Base-by-base conservation (phyloP, 2,797 vertebrate species). In the Sebastes flavidus region DNA sequence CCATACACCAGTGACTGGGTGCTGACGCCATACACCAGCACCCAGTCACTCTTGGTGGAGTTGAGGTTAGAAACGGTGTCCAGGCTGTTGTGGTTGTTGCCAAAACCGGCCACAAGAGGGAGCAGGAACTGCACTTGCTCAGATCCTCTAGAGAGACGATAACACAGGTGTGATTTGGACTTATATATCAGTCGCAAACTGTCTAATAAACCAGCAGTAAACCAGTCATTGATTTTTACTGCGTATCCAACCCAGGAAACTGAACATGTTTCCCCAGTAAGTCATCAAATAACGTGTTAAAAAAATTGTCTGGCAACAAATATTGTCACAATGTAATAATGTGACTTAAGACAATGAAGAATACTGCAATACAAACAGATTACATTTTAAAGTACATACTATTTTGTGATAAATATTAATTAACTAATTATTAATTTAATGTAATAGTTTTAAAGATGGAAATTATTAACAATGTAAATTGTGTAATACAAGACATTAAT, bases 41-140 rank as follows among this genome's bases (percentile, higher is more conserved):
- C 87, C 96, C 94, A 96, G 88, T 95, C 93, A 8, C 95, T 95
- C 56, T 80, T 92, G 84, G 86, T 94, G 77, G 82, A 30, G 85
- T 96, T 95, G 30, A 88, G 67, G 75, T 85, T 94, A 0, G 83
- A 93, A 8, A 77, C 36, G 0, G 61, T 7, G 82, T 96, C 95
- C 88, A 96, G 89, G 72, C 89, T 94, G 92, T 95, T 94, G 90
- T 88, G 94, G 90, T 87, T 92, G 87, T 90, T 92, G 20, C 92
- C 90, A 34, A 85, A 91, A 18, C 92, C 94, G 8, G 90, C 83
- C 88, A 95, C 91, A 25, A 96, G 92, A 59, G 96, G 95, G 62
- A 95, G 89, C 83, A 96, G 70, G 87, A 94, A 93, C 18, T 93
- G 85, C 59, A 95, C 94, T 0, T 20, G 73, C 42, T 95, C 95